Conservation (phyloP, 2,797 vertebrate genomes). For the Dromococcyx pavoninus region DNA sequence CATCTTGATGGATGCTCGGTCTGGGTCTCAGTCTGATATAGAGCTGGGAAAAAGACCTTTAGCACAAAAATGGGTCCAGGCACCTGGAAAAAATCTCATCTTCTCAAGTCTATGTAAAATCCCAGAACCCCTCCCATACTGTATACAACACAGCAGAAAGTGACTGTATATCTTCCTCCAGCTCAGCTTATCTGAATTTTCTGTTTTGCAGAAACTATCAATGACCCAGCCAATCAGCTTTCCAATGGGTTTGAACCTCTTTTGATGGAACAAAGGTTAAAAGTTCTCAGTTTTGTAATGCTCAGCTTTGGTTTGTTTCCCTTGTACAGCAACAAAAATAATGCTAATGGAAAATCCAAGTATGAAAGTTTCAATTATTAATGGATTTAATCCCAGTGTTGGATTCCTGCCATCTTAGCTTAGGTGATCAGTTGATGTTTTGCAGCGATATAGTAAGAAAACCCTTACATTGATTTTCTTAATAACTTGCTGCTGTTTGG, state of each 20-base stretch:
- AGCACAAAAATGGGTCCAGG: background rate
- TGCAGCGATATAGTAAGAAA: background rate
- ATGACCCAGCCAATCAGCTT: background rate
- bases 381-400: background rate
- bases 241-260: background rate
- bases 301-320: background rate
- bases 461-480: background rate
- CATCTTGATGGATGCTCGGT: background rate
- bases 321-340: background rate
- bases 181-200: background rate
- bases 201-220: background rate
- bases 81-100: background rate
- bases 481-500: background rate
- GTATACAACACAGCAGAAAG: background rate
- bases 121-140: background rate
- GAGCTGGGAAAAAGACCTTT: accelerated
- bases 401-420: background rate
- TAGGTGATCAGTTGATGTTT: background rate
- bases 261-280: background rate
- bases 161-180: background rate
- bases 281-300: background rate
- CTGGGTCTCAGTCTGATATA: background rate
- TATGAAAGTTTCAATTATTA: background rate
- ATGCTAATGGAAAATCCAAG: background rate
- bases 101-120: background rate